Evolutionary conservation across 2,888 invertebrate genomes (phyloP).

Genomic region (Caenorhabditis zanzibari): DNA sequence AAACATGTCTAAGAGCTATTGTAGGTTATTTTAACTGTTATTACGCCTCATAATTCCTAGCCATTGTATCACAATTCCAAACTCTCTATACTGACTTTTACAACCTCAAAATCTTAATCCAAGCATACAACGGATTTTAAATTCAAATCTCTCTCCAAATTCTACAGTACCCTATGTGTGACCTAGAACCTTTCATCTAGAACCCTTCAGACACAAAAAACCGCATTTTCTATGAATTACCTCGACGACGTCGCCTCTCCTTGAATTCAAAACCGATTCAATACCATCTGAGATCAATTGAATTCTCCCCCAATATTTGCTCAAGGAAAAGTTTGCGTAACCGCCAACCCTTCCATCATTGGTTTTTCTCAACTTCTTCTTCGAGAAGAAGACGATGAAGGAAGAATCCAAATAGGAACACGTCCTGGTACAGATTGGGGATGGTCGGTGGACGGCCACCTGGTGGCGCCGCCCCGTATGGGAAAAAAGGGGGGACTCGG

Average conservation of each 20-base stretch:
- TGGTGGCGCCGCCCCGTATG: background rate
- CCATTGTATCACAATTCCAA: no score
- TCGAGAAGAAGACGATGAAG: conserved; percentile 18
- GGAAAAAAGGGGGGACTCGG: no score
- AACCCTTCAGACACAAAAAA: background rate
- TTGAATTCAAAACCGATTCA: conserved; percentile 12
- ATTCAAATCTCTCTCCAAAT: no score
- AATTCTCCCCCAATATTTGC: conserved; percentile 40
- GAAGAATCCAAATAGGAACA: conserved; percentile 65
- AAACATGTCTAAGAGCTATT: no score
- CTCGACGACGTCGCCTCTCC: background rate
- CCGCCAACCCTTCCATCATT: conserved; percentile 47
- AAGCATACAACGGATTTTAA: no score
- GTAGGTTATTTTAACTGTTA: no score
- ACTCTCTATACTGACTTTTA: no score
- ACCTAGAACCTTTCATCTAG: background rate
- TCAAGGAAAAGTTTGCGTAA: conserved; percentile 53
- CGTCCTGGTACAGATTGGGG: conserved; percentile 63
- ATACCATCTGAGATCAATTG: conserved; percentile 15
- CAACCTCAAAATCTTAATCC: no score
- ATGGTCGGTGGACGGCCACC: conserved; percentile 35
- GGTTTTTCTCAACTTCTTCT: conserved; percentile 40
- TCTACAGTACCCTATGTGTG: no score
- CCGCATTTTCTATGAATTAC: background rate
- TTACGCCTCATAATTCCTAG: no score